Evolutionary conservation across 2,888 invertebrate species (phyloP).

Genomic region (Tolmerus cingulatus): DNA sequence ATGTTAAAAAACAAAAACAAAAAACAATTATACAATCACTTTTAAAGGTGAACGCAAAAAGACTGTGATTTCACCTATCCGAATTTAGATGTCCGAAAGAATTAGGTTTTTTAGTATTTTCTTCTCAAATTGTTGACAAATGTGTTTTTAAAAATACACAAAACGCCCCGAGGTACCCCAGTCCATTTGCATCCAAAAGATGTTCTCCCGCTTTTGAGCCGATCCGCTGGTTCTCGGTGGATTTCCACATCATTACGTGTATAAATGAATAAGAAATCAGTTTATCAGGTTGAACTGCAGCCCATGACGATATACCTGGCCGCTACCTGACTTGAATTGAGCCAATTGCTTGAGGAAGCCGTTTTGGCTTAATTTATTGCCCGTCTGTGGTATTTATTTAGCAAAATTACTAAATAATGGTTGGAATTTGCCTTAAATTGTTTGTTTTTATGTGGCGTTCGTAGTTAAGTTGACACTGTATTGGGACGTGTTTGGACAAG

Average conservation of each 20-base stretch:
- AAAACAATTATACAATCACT: not conserved
- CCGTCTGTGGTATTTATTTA: conserved; percentile 5
- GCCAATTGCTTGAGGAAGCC: conserved; percentile 45
- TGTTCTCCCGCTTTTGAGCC: not conserved
- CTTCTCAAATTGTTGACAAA: not conserved
- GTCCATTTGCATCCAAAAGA: not conserved
- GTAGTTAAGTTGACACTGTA: not conserved
- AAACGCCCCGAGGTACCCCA: not conserved
- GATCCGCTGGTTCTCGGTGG: not conserved
- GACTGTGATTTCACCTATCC: not conserved
- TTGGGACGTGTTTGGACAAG: not conserved
- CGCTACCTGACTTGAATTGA: conserved; percentile 37
- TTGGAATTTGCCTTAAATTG: conserved; percentile 1
- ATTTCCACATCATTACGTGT: conserved; percentile 48
- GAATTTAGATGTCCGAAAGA: not conserved
- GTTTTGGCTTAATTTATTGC: conserved; percentile 46
- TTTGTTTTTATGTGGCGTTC: not conserved
- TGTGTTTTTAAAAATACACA: not conserved
- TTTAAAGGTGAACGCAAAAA: not conserved
- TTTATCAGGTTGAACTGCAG: conserved; percentile 40
- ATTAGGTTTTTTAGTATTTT: not conserved
- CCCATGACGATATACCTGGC: conserved; percentile 29
- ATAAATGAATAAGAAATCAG: conserved; percentile 49
- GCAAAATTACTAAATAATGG: conserved; percentile 28
- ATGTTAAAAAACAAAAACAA: not conserved